These are phyloP conservation scores for Mimas tiliae DNA, from an alignment of 2,888 invertebrate species.

Conservation along the genomic window DNA sequence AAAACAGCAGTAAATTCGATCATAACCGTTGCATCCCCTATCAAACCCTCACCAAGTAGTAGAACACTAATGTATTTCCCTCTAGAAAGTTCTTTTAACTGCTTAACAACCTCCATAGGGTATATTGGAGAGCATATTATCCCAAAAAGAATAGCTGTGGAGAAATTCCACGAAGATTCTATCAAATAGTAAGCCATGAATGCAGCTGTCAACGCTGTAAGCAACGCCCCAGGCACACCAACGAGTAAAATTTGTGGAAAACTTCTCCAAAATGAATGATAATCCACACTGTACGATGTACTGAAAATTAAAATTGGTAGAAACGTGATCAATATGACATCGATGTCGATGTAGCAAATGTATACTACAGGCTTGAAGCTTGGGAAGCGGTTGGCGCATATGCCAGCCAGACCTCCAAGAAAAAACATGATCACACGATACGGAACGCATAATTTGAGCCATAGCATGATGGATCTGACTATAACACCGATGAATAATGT, in stretches of 20 bases:
- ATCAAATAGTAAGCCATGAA: conserved; percentile 72
- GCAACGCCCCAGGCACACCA: conserved; percentile 63
- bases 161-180: conserved; percentile 66
- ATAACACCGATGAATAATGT: conserved; percentile 66
- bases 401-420: conserved; percentile 67
- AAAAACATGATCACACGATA: conserved; percentile 73
- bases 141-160: conserved; percentile 67
- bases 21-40: conserved; percentile 74
- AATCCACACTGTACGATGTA: conserved; percentile 70
- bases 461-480: conserved; percentile 64
- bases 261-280: conserved; percentile 72
- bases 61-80: conserved; percentile 74
- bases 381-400: conserved; percentile 62
- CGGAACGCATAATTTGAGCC: conserved; percentile 62
- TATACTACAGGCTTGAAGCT: conserved; percentile 62
- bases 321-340: conserved; percentile 59
- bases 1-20: conserved; percentile 70
- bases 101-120: conserved; percentile 71
- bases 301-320: conserved; percentile 70
- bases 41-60: conserved; percentile 69
- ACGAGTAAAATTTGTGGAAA: conserved; percentile 70
- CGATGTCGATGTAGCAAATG: conserved; percentile 67
- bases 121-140: conserved; percentile 73
- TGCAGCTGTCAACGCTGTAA: conserved; percentile 63
- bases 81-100: conserved; percentile 63